These are phyloP conservation scores for Shinisaurus crocodilurus DNA, from an alignment of 2,113 vertebrate species.

Conservation along the genomic window DNA sequence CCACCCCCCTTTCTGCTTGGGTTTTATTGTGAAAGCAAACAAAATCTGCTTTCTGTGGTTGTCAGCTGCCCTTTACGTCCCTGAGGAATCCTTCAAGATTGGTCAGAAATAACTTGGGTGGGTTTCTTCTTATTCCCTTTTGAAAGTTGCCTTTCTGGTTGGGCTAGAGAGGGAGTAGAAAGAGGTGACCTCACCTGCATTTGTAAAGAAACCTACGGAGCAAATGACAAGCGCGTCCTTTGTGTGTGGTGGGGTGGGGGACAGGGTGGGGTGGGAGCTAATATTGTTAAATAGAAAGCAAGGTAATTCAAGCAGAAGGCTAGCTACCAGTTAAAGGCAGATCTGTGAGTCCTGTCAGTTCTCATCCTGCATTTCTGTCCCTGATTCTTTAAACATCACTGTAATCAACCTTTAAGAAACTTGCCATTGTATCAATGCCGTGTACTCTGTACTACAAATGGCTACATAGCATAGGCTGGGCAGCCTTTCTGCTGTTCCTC, in stretches of 20 bases:
- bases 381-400: not conserved
- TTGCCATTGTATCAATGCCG: not conserved
- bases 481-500: not conserved
- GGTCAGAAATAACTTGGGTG: not conserved
- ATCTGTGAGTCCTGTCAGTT: not conserved
- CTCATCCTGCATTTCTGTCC: not conserved
- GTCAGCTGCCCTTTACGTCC: not conserved
- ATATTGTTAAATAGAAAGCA: not conserved
- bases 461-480: not conserved
- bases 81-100: not conserved
- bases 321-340: not conserved
- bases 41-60: not conserved
- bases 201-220: not conserved
- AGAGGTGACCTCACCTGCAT: conserved; percentile 59
- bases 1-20: not conserved
- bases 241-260: not conserved
- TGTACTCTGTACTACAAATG: not conserved
- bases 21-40: not conserved
- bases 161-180: not conserved
- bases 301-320: not conserved
- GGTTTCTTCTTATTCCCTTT: not conserved
- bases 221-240: not conserved
- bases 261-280: not conserved
- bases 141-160: conserved; percentile 63
- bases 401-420: not conserved